Evolutionary conservation across 1,140 invertebrate genomes (phyloP), one percentile per base, ranked within the genome.

Genomic region (Batillaria attramentaria): DNA sequence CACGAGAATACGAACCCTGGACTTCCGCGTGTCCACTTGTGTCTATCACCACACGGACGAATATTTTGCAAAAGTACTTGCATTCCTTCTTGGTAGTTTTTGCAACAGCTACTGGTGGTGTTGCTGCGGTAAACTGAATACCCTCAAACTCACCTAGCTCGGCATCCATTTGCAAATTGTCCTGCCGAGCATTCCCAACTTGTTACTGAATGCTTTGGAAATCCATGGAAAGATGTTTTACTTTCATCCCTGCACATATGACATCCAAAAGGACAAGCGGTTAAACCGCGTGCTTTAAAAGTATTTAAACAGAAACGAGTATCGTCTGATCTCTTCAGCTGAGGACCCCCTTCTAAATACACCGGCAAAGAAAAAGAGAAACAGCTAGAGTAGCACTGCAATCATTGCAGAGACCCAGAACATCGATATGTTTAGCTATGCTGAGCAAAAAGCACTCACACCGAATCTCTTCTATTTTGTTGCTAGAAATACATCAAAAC

Each of bases 31-130:
- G 73, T 62, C n/a, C 24, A 4, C 35, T 24, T 3, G 69, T 31
- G 69, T 72, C 69, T 4, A 72, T 41, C 31, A n/a, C n/a, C 24
- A 16, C 69, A 72, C 5, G n/a, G 69, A 72, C 8, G 69, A 41
- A n/a, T 42, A 72, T 10, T 72, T 24, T 10, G 20, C 24, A 41
- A 42, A 39, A 41, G 69, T 72, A 3, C 41, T 18, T n/a, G 43
- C 69, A 72, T n/a, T n/a, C 39, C 1, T 43, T 41, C 8, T 37
- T n/a, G 37, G n/a, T 41, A 10, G 39, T n/a, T 20, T 72, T 72
- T n/a, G 43, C 20, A 0, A 39, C 41, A n/a, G 69, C 69, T 20
- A n/a, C 41, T 20, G n/a, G 43, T 31, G n/a, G 33, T 16, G 33
- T 31, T 41, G 69, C n/a, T 43, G 37, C 24, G 69, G 42, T 1